These are phyloP conservation scores for Scophthalmus maximus DNA, from an alignment of 2,113 vertebrate species.

Conservation along the genomic window DNA sequence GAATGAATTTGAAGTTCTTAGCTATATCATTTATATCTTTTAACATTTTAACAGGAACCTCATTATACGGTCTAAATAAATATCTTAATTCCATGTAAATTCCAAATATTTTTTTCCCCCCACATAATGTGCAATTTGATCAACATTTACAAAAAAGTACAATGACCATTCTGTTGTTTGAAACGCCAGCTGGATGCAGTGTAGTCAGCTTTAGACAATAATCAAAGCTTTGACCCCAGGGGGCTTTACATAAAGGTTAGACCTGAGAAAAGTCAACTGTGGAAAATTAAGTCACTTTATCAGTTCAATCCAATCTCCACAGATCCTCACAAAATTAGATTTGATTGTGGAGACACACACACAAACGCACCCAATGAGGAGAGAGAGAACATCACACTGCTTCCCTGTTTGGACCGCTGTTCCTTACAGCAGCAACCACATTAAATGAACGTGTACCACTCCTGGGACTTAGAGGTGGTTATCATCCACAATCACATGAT, in stretches of 20 bases:
- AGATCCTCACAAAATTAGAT: slow-evolving; percentile 70
- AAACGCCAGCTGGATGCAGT: slow-evolving; percentile 1
- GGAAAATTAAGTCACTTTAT: slow-evolving; percentile 82
- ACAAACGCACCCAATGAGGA: slow-evolving; percentile 12
- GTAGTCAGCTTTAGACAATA: slow-evolving; percentile 28
- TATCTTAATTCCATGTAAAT: neutral
- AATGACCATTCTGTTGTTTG: neutral
- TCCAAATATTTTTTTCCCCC: neutral
- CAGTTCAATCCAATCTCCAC: slow-evolving; percentile 75
- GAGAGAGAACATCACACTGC: slow-evolving; percentile 36
- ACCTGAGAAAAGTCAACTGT: slow-evolving; percentile 69
- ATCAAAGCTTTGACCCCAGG: slow-evolving; percentile 46
- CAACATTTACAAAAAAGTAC: slow-evolving; percentile 8
- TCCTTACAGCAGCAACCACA: slow-evolving; percentile 59
- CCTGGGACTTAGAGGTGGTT: slow-evolving; percentile 60
- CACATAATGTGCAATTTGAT: too few species aligned
- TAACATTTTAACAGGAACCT: too few species aligned
- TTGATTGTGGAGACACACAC: slow-evolving; percentile 36
- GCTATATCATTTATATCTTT: neutral
- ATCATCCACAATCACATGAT: slow-evolving; percentile 60
- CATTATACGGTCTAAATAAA: too few species aligned
- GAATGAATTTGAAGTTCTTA: neutral
- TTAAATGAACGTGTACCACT: slow-evolving; percentile 69
- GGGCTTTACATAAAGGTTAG: slow-evolving; percentile 65
- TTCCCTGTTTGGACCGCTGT: slow-evolving; percentile 37